Evolutionary conservation across 2,113 vertebrate species (phyloP), one percentile per base, ranked within the genome.

Genomic region (Microcebus ravelobensis): DNA sequence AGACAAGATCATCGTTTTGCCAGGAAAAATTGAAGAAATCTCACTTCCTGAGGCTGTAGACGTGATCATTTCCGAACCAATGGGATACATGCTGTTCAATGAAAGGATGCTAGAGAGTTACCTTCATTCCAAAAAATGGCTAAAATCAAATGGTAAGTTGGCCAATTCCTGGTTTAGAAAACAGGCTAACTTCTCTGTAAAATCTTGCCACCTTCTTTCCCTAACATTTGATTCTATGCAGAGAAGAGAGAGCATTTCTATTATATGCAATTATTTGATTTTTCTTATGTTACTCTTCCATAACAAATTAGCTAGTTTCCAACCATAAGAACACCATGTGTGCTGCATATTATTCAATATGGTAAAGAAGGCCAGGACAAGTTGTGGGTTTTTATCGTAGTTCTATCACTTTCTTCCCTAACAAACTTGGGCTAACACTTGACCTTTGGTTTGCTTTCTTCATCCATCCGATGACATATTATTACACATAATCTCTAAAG

Each of bases 81-180:
- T 99, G 95, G 99, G 99, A 79, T 99, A 98, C 93, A 98, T 99
- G 99, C 97, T 99, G 87, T 98, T 99, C 81, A 99, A 98, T 77
- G 98, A 99, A 55, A 97, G 97, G 63, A 99, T 98, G 97, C 77
- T 99, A 95, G 98, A 99, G 91, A 99, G 98, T 94, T 99, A 99
- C 97, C 98, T 99, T 67, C 97, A 98, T 36, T 98, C 99, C 88
- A 99, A 98, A 97, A 99, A 99, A 73, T 99, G 99, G 98, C 97
- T 99, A 85, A 99, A 99, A 96, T 98, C 98, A 68, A 98, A 98
- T 34, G 98, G 99, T 99, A 90, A 96, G 98, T 97, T 73, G 87
- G 17, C 34, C 65, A 39, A 17, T 55, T 63, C 59, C 36, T 79
- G 36, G 17, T 73, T 92, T 86, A 88, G n/a, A 87, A 89, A 63